Evolutionary conservation across 2,113 vertebrate species (phyloP), one percentile per base, ranked within the genome.

Genomic region (Alexandromys fortis): DNA sequence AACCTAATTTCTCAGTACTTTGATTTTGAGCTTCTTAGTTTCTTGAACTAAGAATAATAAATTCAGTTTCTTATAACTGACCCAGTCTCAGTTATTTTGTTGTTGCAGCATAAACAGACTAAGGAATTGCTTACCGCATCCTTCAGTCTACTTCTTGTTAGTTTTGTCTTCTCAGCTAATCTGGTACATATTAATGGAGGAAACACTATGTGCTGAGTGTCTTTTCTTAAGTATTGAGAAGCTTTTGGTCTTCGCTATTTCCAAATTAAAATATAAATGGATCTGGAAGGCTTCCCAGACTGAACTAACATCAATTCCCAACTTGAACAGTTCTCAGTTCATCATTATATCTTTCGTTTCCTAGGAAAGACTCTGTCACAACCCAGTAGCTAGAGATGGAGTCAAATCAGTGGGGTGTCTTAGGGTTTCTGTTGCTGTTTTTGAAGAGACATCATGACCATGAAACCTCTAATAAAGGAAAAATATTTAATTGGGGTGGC

Each of bases 121-220:
- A 89, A 85, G 33, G 14, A 26, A 83, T 47, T 73, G 3, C 78
- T 61, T 61, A 49, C 5, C 10, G 26, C 81, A 38, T 14, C 47
- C 33, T n/a, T 94, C 83, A 24, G 26, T 81, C 58, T 73, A 52
- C 49, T 65, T 88, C 33, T n/a, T 81, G 49, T 75, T 70, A 81
- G 87, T 90, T 63, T 91, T 76, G 65, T 8, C 28, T 95, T 89
- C n/a, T 89, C 33, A 11, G n/a, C 67, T 85, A 96, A 63, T 2
- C 91, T 90, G 76, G 49, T 33, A 88, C 49, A 83, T 83, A 81
- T 85, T 92, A 86, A 92, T 61, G 70, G 81, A 93, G 30, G 33
- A 63, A 61, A 68, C 4, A 61, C 14, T 73, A 61, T 70, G 47
- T 86, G 4, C 22, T 87, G 19, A 87, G 33, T 21, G 35, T 61